Evolutionary conservation across 64 coral and sea anemone species (phyloP).

Genomic region (Orbicella faveolata): DNA sequence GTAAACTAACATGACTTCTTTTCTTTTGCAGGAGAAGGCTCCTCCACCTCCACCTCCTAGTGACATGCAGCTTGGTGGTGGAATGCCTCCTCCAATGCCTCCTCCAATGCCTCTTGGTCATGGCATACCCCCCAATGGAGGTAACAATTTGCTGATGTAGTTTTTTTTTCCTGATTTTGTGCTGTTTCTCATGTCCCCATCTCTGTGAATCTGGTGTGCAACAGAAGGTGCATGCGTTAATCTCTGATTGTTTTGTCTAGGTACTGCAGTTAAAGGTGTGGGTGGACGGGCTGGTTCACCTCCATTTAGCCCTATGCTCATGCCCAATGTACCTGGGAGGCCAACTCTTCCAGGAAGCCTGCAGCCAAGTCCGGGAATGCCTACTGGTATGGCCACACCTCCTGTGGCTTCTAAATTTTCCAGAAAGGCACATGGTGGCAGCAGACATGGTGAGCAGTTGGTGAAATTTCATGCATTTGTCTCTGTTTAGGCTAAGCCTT

Average conservation of each 20-base stretch:
- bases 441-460: background rate
- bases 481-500: too few species aligned
- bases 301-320: background rate
- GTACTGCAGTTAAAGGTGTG: background rate
- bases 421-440: slow-evolving; percentile 16
- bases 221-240: background rate
- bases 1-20: too few species aligned
- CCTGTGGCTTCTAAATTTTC: slow-evolving; percentile 25
- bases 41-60: slow-evolving; percentile 64
- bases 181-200: too few species aligned
- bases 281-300: background rate
- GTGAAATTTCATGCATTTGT: background rate
- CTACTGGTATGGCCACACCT: slow-evolving; percentile 8
- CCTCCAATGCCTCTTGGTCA: slow-evolving; percentile 30
- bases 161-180: too few species aligned
- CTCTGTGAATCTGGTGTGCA: too few species aligned
- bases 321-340: background rate
- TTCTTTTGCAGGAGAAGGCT: slow-evolving; percentile 50
- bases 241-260: background rate
- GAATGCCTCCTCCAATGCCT: background rate
- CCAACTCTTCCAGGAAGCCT: background rate
- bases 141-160: background rate
- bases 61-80: slow-evolving; percentile 51
- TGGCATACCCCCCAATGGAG: background rate
- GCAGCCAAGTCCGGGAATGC: background rate